Evolutionary conservation across 2,797 vertebrate genomes (phyloP).

Genomic region (Coendou prehensilis): DNA sequence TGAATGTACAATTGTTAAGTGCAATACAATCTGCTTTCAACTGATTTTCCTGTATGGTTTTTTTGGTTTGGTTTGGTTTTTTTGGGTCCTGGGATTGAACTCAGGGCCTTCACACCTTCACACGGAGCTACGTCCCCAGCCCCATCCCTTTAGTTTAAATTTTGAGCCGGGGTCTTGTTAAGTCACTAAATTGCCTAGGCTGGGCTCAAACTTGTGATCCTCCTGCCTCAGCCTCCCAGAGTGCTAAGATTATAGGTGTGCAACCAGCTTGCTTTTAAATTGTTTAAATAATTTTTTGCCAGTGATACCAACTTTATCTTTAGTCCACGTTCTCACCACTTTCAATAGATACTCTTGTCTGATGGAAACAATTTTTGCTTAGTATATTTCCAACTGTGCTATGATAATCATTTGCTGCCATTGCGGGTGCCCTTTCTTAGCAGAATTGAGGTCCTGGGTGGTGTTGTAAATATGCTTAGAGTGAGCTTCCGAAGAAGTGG

Average conservation of each 20-base stretch:
- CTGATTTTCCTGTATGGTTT: slow-evolving; percentile 58
- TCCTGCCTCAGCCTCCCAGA: not conserved
- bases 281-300: not conserved
- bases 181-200: not conserved
- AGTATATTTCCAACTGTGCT: slow-evolving; percentile 46
- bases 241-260: not conserved
- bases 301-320: slow-evolving; percentile 35
- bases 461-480: not conserved
- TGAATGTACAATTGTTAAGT: slow-evolving; percentile 41
- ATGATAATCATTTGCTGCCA: slow-evolving; percentile 1
- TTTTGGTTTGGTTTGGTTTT: not conserved
- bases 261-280: not conserved
- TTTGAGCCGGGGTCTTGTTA: not conserved
- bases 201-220: not conserved
- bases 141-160: not conserved
- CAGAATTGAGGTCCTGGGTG: slow-evolving; percentile 9
- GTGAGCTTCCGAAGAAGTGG: slow-evolving; percentile 21
- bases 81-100: not conserved
- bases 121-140: not conserved
- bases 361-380: slow-evolving; percentile 26
- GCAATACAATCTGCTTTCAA: slow-evolving; percentile 55
- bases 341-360: not conserved
- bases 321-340: slow-evolving; percentile 9
- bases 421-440: not conserved
- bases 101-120: not conserved